A percentile compares a stretch with the other conserved stretches of the same genome.
Evolutionary conservation across 2,888 invertebrate species (phyloP).

Genomic region (Sclerodermus sp.): DNA sequence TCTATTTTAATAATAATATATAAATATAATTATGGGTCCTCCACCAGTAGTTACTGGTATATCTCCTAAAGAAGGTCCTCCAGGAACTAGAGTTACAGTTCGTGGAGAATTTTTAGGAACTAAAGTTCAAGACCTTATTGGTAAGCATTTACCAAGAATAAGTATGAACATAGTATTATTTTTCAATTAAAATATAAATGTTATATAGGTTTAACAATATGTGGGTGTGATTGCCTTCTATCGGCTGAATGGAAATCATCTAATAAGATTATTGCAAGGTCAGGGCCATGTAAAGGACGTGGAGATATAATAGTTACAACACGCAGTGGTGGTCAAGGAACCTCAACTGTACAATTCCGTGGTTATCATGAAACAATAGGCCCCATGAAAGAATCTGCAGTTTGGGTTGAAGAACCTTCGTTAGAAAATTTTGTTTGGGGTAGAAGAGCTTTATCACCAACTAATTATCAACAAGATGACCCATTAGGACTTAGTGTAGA

Average conservation of each 20-base stretch:
- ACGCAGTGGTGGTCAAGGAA: slow-evolving; percentile 81
- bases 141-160: slow-evolving; percentile 57
- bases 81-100: slow-evolving; percentile 92
- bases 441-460: slow-evolving; percentile 81
- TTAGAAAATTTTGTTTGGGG: slow-evolving; percentile 81
- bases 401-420: slow-evolving; percentile 97
- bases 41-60: slow-evolving; percentile 93
- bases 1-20: too few species aligned
- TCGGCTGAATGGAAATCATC: slow-evolving; percentile 98
- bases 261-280: slow-evolving; percentile 95
- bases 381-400: slow-evolving; percentile 95
- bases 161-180: background rate
- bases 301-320: slow-evolving; percentile 93
- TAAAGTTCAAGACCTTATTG: slow-evolving; percentile 81
- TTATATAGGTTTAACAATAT: slow-evolving; percentile 81
- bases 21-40: slow-evolving; percentile 62
- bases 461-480: slow-evolving; percentile 86
- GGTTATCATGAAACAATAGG: slow-evolving; percentile 87
- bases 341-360: slow-evolving; percentile 86
- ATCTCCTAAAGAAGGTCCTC: slow-evolving; percentile 97
- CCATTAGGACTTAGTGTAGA: slow-evolving; percentile 92
- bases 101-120: slow-evolving; percentile 93
- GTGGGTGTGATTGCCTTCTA: slow-evolving; percentile 91
- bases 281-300: slow-evolving; percentile 87
- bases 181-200: background rate